These are phyloP conservation scores for Crocallis elinguaria DNA, from an alignment of 2,888 invertebrate genomes.

Conservation along the genomic window DNA sequence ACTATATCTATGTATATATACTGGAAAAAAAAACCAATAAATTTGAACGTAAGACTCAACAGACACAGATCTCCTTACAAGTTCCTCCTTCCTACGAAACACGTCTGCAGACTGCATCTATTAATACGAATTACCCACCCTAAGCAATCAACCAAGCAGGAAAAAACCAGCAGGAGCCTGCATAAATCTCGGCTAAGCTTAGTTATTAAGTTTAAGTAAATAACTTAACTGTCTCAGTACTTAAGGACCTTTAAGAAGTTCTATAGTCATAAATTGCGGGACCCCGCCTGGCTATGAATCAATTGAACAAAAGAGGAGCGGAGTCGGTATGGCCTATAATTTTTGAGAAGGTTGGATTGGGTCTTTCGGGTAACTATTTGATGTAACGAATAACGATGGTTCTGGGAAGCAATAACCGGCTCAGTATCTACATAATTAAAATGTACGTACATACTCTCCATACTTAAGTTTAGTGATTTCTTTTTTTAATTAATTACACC, in stretches of 20 bases:
- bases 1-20: too few relatives aligned
- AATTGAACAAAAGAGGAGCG: conserved; percentile 47
- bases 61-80: too few relatives aligned
- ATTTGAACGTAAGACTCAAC: too few relatives aligned
- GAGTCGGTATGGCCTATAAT: conserved; percentile 43
- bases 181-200: conserved; percentile 30
- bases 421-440: not conserved
- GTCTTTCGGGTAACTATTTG: conserved; percentile 19
- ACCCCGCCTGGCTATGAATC: conserved; percentile 62
- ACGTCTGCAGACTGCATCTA: conserved; percentile 31
- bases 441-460: too few relatives aligned
- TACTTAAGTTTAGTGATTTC: too few relatives aligned
- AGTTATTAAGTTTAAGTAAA: conserved; percentile 35
- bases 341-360: conserved; percentile 32
- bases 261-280: conserved; percentile 65
- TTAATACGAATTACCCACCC: conserved; percentile 38
- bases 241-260: conserved; percentile 45
- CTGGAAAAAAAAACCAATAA: too few relatives aligned
- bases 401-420: not conserved
- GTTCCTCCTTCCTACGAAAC: conserved; percentile 2
- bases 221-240: conserved; percentile 35
- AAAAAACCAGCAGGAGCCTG: conserved; percentile 21
- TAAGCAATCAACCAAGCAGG: conserved; percentile 27
- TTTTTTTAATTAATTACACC: too few relatives aligned
- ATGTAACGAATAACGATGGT: not conserved